Conservation (phyloP, 2,113 vertebrate genomes). For the Tyto alba region DNA sequence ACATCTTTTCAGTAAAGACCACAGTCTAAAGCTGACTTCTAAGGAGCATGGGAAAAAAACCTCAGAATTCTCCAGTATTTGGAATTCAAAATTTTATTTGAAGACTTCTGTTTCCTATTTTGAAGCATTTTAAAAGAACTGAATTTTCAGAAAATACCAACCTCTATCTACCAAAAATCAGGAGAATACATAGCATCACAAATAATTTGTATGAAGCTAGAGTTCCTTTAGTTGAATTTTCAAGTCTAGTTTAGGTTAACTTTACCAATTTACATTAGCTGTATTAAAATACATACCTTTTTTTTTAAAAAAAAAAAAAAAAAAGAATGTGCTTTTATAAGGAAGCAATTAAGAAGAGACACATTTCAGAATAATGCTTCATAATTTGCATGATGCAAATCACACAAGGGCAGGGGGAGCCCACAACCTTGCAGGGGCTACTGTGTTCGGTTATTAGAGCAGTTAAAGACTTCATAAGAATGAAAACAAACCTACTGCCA, state of each 20-base stretch:
- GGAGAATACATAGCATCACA: not conserved
- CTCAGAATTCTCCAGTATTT: not conserved
- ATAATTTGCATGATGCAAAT: not conserved
- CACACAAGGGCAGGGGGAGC: rapidly evolving
- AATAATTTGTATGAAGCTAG: not conserved
- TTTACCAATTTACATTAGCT: not conserved
- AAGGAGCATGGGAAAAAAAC: not conserved
- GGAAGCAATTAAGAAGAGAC: not conserved
- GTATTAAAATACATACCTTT: not conserved
- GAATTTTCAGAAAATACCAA: not conserved
- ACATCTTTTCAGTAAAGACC: not conserved
- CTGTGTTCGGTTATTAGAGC: not conserved
- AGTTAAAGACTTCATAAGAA: not conserved
- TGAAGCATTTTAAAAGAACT: not conserved
- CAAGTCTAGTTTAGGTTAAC: not conserved
- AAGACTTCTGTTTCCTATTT: not conserved
- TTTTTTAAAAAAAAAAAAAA: not conserved
- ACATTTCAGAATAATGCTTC: not conserved
- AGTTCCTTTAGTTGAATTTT: not conserved
- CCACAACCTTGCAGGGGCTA: not conserved
- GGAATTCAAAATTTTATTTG: not conserved
- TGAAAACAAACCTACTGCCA: not conserved
- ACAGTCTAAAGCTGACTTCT: not conserved
- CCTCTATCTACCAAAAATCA: not conserved
- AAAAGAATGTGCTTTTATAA: not conserved